Evolutionary conservation across 2,888 invertebrate genomes (phyloP).

Genomic region (Lathronympha strigana): DNA sequence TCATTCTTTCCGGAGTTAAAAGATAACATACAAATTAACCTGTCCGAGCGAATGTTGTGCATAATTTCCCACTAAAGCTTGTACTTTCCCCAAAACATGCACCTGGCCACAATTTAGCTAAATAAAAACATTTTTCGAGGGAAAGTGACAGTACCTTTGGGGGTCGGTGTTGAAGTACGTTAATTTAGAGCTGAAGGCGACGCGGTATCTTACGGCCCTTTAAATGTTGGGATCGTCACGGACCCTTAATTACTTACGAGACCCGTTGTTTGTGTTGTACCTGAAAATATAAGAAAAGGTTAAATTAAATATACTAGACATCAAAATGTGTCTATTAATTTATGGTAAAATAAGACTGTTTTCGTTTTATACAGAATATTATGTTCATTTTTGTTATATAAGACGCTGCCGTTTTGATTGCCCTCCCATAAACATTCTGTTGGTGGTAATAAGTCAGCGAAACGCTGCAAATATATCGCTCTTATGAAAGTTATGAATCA

Average conservation of each 20-base stretch:
- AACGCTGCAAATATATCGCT: too few species aligned
- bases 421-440: too few species aligned
- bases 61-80: not conserved
- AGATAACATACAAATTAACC: not conserved
- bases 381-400: too few species aligned
- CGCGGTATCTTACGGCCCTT: not conserved
- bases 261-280: conserved; percentile 7
- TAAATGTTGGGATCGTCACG: not conserved
- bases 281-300: conserved; percentile 15
- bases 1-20: too few species aligned
- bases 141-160: conserved; percentile 6
- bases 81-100: conserved; percentile 3
- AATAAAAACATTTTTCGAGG: conserved; percentile 24
- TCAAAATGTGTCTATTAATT: too few species aligned
- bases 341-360: too few species aligned
- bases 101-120: not conserved
- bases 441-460: too few species aligned
- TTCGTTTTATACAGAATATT: too few species aligned
- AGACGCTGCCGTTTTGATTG: too few species aligned
- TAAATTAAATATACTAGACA: too few species aligned
- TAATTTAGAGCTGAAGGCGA: not conserved
- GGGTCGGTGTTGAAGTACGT: not conserved
- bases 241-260: conserved; percentile 20
- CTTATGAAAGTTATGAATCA: too few species aligned
- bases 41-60: not conserved